Conservation (phyloP, 2,113 vertebrate species). For the Crotalus tigris region DNA sequence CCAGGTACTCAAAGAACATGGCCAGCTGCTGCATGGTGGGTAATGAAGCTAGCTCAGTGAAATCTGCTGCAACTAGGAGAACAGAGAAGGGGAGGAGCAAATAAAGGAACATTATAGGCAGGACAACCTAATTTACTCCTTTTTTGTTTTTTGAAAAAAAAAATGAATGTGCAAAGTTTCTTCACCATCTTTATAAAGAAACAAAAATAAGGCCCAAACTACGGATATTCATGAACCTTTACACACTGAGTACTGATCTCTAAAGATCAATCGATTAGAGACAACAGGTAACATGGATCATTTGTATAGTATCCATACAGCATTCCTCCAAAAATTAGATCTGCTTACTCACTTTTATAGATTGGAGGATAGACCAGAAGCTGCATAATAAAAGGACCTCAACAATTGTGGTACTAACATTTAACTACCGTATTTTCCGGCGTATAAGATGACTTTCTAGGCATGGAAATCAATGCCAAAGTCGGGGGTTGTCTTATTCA, state of each 20-base stretch:
- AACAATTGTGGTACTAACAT: neutral
- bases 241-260: neutral
- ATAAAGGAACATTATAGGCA: neutral
- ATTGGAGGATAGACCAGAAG: conserved; percentile 26
- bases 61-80: neutral
- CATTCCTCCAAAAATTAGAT: neutral
- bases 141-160: neutral
- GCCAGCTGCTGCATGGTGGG: neutral
- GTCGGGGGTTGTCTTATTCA: too few relatives aligned
- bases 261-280: neutral
- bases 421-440: neutral
- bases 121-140: neutral
- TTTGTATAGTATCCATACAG: neutral
- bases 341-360: neutral
- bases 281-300: neutral
- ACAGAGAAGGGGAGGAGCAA: neutral
- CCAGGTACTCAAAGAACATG: neutral
- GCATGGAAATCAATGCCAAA: too few relatives aligned
- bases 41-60: neutral
- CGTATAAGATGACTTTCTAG: too few relatives aligned
- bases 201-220: neutral
- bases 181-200: neutral
- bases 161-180: neutral
- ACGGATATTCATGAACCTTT: neutral
- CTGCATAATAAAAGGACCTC: neutral